Percentiles rank a stretch among this genome's conserved stretches.
Conservation (phyloP, 2,113 vertebrate species). For the Martes martes region DNA sequence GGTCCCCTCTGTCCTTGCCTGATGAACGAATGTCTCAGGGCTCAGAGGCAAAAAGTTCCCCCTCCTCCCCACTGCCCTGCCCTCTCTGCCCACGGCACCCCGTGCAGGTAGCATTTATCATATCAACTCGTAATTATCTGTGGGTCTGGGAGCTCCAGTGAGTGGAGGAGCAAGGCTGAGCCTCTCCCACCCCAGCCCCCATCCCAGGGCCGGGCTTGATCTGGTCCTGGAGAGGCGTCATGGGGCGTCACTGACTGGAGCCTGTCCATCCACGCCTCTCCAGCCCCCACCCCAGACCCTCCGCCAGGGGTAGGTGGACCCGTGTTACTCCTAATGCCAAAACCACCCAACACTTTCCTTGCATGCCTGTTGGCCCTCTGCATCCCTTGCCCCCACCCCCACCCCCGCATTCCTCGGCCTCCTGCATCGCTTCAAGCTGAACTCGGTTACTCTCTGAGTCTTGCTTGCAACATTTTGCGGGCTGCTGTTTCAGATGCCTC, state of each 20-base stretch:
- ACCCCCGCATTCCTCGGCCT: background rate
- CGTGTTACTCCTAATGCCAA: background rate
- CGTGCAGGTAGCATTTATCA: background rate
- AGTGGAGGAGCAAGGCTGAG: background rate
- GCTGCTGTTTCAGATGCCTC: background rate
- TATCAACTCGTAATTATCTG: slow-evolving; percentile 37
- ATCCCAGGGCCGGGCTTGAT: background rate
- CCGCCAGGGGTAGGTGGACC: too few relatives aligned
- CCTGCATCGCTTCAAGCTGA: background rate
- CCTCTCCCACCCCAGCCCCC: background rate
- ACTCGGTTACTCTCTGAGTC: background rate
- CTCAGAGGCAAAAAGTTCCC: background rate
- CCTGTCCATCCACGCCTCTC: background rate
- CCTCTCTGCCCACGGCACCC: background rate
- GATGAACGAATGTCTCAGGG: background rate
- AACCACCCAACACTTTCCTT: background rate
- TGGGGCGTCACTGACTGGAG: rapidly evolving
- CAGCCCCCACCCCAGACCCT: background rate
- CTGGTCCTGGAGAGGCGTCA: background rate
- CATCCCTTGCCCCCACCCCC: background rate
- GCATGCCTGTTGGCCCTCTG: background rate
- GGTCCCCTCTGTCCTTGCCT: background rate
- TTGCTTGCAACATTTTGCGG: background rate
- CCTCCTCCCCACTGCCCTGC: background rate
- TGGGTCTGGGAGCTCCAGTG: background rate